Evolutionary conservation across 2,797 vertebrate species (phyloP), one percentile per base, ranked within the genome.

Genomic region (Ceyx erithaca): DNA sequence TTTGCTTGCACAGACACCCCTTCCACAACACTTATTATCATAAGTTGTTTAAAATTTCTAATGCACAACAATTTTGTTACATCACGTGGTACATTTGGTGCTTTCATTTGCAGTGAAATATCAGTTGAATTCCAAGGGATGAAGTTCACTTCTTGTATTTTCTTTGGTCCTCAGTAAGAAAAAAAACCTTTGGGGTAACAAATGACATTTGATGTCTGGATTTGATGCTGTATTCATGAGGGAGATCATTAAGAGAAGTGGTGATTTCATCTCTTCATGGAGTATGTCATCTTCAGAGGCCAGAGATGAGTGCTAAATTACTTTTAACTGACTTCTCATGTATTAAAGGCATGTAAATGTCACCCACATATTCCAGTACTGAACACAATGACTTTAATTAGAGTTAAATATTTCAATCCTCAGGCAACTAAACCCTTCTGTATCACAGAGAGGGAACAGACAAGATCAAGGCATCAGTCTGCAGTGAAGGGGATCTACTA

Each of bases 341-440:
- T 94, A 92, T 95, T 95, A 95, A 85, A 92, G 68, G 25, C 84
- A 64, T 90, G 76, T 92, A 93, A 94, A 93, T 95, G 95, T 94
- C 94, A 95, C 92, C 90, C 90, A 95, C 95, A 90, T 72, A 55
- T 80, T 93, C 62, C 12, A 73, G 17, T 94, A 58, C 89, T 58
- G 84, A 95, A 92, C 87, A 92, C 94, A 95, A 75, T 94, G 49
- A 90, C 62, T 95, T 95, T 78, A 93, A 95, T 94, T 89, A 94
- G 84, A 80, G 81, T 93, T 85, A 95, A 94, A 93, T 94, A 93
- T 93, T 92, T 92, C 89, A 96, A 54, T 95, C 58, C 45, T 92
- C 54, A 82, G 71, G 71, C 78, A 92, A 41, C 79, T 77, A 85
- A 93, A 64, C 6, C 23, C 41, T 95, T 95, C 89, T 84, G 49